Base-by-base conservation (phyloP, 2,888 invertebrate genomes). In the Pycnomerus fuliginosus region DNA sequence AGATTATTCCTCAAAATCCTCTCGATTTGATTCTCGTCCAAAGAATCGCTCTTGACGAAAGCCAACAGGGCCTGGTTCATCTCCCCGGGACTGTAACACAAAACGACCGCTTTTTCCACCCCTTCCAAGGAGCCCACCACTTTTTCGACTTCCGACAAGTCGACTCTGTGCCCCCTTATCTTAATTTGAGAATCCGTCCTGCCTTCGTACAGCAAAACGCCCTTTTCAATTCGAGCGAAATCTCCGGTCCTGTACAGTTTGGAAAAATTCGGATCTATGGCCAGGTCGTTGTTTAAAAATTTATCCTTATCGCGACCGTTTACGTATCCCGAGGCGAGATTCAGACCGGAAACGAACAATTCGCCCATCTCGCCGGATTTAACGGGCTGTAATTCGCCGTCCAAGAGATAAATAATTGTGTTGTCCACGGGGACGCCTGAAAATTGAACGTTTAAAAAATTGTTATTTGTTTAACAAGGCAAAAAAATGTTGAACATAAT, bases 241-340 rank as follows among this genome's bases (percentile, higher is more conserved):
- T 93, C 93, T 0, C 93, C 93, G 1, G 92, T 92, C 38, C 85
- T 82, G 71, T 88, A 93, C 0, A 92, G 74, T 14, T 81, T 82
- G 0, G 82, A 76, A 60, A 82, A 87, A 50, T 82, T 76, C 57
- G 79, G 78, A 64, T 83, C 81, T 16, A 76, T 73, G 0, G 85
- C 84, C 40, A 88, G 78, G 1, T 88, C 84, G 69, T 90, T 91
- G 48, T 83, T 80, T 17, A 84, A 70, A 65, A 90, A 91, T 56
- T 83, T 82, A 34, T 87, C 83, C 0, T 84, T 77, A 48, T 87
- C 87, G 50, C 83, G 77, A 1, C 81, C 85, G 16, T 83, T 84
- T 0, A 90, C 85, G 60, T 93, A 93, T 0, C 91, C 92, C 0
- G 79, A 76, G 0, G 91, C 88, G 28, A 93, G 73, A 70, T 90